Percentiles rank a stretch among this genome's conserved stretches.
phyloP scores from a whole-genome alignment of 2,888 invertebrate genomes.

The Notocelia uddmanniana region DNA sequence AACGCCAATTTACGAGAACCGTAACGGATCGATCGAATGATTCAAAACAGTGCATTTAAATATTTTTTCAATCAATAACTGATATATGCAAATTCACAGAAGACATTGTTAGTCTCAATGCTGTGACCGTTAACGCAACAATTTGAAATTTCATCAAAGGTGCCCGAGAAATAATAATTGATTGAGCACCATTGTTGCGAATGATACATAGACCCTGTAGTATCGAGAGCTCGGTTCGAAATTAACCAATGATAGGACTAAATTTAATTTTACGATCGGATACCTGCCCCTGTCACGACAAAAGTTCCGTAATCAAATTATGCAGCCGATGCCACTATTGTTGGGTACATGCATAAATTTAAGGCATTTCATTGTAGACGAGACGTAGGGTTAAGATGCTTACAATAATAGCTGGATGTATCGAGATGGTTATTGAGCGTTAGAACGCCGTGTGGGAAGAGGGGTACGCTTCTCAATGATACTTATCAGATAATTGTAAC shows the following conservation, averaged over 20 bases:
- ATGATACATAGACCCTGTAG: constrained; percentile 75
- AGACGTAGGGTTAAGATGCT: constrained; percentile 75
- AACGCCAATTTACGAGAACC: constrained; percentile 71
- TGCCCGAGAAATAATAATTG: constrained; percentile 83
- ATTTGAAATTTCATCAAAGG: constrained; percentile 83
- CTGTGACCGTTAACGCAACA: constrained; percentile 81
- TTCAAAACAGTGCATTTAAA: constrained; percentile 79
- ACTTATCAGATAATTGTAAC: constrained; percentile 85
- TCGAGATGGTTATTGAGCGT: constrained; percentile 77
- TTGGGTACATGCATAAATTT: constrained; percentile 81
- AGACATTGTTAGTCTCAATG: constrained; percentile 76
- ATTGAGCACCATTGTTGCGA: constrained; percentile 79
- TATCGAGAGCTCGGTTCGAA: constrained; percentile 77
- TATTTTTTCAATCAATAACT: constrained; percentile 85
- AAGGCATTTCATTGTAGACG: constrained; percentile 78
- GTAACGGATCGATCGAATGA: constrained; percentile 80
- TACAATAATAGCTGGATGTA: constrained; percentile 74
- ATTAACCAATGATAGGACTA: constrained; percentile 84
- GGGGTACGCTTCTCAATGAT: constrained; percentile 75
- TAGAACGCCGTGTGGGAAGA: constrained; percentile 83
- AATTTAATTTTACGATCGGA: constrained; percentile 85
- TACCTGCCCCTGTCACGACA: constrained; percentile 80
- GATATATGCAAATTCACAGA: constrained; percentile 81
- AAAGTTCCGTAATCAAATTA: constrained; percentile 84
- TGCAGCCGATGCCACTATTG: constrained; percentile 83